These are phyloP conservation scores for Rhombomys opimus DNA, from an alignment of 2,113 vertebrate genomes.

Conservation along the genomic window DNA sequence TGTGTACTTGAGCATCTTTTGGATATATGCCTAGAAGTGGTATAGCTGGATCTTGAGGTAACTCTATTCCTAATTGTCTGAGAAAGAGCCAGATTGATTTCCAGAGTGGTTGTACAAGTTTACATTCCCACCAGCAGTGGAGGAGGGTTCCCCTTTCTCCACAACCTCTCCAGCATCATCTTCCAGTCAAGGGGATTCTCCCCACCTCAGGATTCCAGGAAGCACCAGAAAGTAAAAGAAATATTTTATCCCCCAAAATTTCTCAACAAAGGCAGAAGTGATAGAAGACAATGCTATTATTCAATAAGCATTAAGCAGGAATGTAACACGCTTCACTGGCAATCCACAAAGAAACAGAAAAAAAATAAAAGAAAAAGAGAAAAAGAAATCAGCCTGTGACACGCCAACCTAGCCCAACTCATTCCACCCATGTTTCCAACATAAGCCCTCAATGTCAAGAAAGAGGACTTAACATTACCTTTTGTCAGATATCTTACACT, in stretches of 20 bases:
- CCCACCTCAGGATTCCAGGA: no score
- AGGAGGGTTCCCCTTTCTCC: no score
- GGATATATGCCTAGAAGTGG: no score
- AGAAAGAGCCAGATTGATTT: no score
- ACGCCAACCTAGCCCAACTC: not conserved
- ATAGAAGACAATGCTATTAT: constrained; percentile 15
- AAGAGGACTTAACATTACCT: not conserved
- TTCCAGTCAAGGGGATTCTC: no score
- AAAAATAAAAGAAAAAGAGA: not conserved
- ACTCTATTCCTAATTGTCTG: no score
- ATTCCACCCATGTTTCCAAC: not conserved
- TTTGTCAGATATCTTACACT: constrained; percentile 7
- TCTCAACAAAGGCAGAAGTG: not conserved
- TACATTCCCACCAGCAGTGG: no score
- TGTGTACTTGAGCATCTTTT: no score
- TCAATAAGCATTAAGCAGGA: not conserved
- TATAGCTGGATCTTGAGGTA: no score
- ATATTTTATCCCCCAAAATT: not conserved
- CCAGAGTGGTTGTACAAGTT: no score
- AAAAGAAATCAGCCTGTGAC: not conserved
- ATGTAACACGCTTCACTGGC: not conserved
- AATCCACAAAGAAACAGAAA: not conserved
- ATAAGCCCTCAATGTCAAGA: not conserved
- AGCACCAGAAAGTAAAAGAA: not conserved
- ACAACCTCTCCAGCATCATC: no score